phyloP scores from a whole-genome alignment of 2,888 invertebrate species.

The Craniophora ligustri region DNA sequence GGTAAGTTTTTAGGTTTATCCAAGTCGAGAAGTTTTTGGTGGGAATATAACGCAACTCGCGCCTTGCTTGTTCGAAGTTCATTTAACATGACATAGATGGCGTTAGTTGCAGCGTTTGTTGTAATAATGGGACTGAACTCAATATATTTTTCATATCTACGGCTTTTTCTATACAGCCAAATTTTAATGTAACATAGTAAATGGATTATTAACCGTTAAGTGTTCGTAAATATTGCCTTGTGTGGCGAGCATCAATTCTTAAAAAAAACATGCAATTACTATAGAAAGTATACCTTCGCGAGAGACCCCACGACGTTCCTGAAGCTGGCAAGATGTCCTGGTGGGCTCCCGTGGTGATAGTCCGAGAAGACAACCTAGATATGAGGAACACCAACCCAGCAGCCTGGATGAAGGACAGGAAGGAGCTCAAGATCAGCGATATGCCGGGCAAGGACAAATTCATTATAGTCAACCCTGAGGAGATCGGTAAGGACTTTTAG shows the following conservation, averaged over 20 bases:
- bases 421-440: constrained; percentile 84
- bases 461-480: constrained; percentile 94
- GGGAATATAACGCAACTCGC: neutral
- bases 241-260: no score
- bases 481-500: constrained; percentile 93
- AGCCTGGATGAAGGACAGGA: constrained; percentile 90
- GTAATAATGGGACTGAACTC: no score
- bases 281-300: constrained; percentile 91
- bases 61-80: constrained; percentile 7
- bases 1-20: no score
- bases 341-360: constrained; percentile 92
- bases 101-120: constrained; percentile 15
- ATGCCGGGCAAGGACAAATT: constrained; percentile 90
- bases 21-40: neutral
- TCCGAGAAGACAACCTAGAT: constrained; percentile 88
- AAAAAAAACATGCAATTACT: neutral
- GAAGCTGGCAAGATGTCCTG: constrained; percentile 91
- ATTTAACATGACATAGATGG: constrained; percentile 10
- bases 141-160: no score
- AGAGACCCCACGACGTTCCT: constrained; percentile 92
- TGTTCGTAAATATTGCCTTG: no score
- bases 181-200: no score
- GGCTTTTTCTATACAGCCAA: no score
- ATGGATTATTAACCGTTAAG: no score
- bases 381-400: constrained; percentile 88